Base-by-base conservation (phyloP, 2,113 vertebrate species). In the Fulmarus glacialis region DNA sequence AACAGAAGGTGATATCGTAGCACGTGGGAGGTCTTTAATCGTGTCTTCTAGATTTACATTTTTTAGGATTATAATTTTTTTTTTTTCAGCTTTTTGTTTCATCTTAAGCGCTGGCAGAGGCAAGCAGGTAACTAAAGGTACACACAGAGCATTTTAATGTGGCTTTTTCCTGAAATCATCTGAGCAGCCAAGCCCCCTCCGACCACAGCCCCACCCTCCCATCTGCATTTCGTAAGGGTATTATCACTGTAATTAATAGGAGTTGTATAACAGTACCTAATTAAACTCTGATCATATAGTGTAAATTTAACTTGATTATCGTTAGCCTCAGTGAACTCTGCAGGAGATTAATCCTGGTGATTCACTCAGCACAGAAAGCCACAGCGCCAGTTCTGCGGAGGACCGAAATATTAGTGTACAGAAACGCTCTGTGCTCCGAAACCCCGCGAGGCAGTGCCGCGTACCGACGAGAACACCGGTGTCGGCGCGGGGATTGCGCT, bases 231-330 rank as follows among this genome's bases (percentile, higher is more conserved):
- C 87, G 0, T 97, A 95, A 97, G 93, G 71, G 91, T 95, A 96
- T 90, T 87, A 96, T 55, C 11, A 6, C 90, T 96, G 82, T 97
- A 97, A 97, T 97, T 98, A 97, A 97, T 87, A 96, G 82, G 91
- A 75, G 74, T 97, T 98, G 97, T 97, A 63, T 97, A 97, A 97
- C 89, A 87, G 94, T 59, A 89, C 91, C 93, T 96, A 97, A 98
- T 98, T 98, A 97, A 97, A 97, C 67, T 89, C 75, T 93, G 94
- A 97, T 97, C 95, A 89, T 94, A 84, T 80, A 89, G 87, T 94
- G 90, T 96, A 90, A 95, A 98, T 98, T 98, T 97, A 98, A 97
- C 93, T 96, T 96, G 90, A 97, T 98, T 94, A 96, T 92, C 20
- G 26, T 87, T 97, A 83, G 74, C 96, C 85, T 96, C 50, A 16